A percentile compares a stretch with the other conserved stretches of the same genome.
These are phyloP conservation scores for Carassius auratus DNA, from an alignment of 2,113 vertebrate genomes.

Conservation along the genomic window DNA sequence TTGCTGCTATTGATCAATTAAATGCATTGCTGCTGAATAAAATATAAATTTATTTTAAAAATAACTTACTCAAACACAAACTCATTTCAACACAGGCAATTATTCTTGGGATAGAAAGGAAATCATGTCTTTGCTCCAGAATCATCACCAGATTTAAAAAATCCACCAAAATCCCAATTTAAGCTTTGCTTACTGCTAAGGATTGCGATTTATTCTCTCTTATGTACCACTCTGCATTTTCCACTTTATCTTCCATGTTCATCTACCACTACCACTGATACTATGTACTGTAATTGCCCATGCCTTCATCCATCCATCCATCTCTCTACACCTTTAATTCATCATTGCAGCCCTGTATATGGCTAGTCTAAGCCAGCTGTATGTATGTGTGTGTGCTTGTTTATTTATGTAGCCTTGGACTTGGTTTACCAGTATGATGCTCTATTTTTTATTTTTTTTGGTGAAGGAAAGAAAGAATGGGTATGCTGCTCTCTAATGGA, in stretches of 20 bases:
- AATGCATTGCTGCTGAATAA: not conserved
- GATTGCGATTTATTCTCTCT: not conserved
- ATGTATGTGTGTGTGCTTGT: not conserved
- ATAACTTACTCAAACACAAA: not conserved
- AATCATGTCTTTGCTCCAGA: not conserved
- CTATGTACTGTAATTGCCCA: not conserved
- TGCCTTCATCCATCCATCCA: not conserved
- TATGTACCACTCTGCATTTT: not conserved
- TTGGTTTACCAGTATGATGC: conserved; percentile 44
- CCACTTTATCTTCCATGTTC: not conserved
- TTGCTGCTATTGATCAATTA: not conserved
- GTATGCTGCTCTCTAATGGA: conserved; percentile 52
- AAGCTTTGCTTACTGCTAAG: not conserved
- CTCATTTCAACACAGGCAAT: not conserved
- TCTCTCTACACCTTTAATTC: not conserved
- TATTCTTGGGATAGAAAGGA: not conserved
- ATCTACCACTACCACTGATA: not conserved
- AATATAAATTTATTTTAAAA: not conserved
- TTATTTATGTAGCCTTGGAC: conserved; percentile 43
- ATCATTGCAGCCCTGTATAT: not conserved
- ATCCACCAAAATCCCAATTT: not conserved
- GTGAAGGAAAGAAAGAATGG: conserved; percentile 41
- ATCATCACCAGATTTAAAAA: not conserved
- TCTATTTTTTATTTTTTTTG: conserved; percentile 18
- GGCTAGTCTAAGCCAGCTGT: not conserved